Conservation (phyloP, 2,888 invertebrate genomes). For the Epicampocera succincta region DNA sequence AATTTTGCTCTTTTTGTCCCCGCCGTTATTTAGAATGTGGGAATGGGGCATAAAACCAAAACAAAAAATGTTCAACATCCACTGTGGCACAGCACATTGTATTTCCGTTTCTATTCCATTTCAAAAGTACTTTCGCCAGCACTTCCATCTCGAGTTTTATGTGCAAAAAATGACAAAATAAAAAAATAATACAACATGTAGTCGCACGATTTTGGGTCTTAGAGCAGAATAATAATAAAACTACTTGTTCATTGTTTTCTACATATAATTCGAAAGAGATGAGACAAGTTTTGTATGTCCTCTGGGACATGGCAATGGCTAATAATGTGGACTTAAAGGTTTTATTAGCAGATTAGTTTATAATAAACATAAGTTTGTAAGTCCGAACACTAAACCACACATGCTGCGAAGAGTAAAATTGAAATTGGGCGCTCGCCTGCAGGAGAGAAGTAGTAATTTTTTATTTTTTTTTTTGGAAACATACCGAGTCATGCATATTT, state of each 20-base stretch:
- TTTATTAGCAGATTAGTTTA: slow-evolving; percentile 64
- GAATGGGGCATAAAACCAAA: neutral
- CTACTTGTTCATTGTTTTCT: slow-evolving; percentile 51
- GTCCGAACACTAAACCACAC: slow-evolving; percentile 18
- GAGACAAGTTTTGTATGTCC: slow-evolving; percentile 41
- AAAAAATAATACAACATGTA: slow-evolving; percentile 55
- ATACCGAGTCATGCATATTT: neutral
- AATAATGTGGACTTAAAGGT: slow-evolving; percentile 65
- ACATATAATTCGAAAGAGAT: neutral
- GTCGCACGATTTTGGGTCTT: slow-evolving; percentile 22
- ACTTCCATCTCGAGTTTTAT: neutral
- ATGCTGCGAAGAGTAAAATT: neutral
- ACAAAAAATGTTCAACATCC: slow-evolving; percentile 10
- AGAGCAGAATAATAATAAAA: slow-evolving; percentile 48
- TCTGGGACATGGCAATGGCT: slow-evolving; percentile 62
- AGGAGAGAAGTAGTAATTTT: neutral
- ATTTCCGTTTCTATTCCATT: slow-evolving; percentile 12
- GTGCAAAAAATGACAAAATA: neutral
- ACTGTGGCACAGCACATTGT: slow-evolving; percentile 19
- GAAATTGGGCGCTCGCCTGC: neutral
- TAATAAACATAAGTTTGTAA: slow-evolving; percentile 66
- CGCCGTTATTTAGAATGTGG: neutral
- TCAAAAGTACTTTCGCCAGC: neutral
- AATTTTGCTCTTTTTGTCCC: neutral
- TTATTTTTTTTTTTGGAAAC: no score